phyloP scores from a whole-genome alignment of 2,113 vertebrate genomes.

The Anhinga anhinga region DNA sequence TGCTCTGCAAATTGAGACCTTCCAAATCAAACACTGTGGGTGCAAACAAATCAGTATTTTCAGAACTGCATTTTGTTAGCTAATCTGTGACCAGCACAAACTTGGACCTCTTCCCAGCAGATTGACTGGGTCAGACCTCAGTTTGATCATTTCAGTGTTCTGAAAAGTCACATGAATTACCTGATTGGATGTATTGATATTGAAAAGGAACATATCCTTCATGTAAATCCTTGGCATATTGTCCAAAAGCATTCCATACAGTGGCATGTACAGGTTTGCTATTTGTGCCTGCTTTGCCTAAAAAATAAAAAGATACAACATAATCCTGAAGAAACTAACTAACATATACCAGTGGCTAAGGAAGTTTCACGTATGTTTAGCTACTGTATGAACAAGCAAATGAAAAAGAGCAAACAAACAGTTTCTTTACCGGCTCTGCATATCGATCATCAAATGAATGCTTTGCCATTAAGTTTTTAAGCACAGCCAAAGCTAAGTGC shows the following conservation, averaged over 20 bases:
- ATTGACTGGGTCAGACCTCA: background rate
- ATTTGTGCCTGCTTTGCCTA: constrained; percentile 94
- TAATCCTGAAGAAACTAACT: background rate
- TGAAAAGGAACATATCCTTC: constrained; percentile 93
- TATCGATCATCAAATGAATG: constrained; percentile 96
- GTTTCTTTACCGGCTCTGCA: constrained; percentile 80
- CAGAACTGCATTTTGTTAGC: background rate
- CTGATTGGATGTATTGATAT: constrained; percentile 90
- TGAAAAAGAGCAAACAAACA: background rate
- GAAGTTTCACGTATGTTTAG: background rate
- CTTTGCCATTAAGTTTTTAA: constrained; percentile 97
- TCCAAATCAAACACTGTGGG: background rate
- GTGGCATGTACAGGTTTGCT: constrained; percentile 92
- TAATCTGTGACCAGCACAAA: background rate
- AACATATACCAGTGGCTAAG: background rate
- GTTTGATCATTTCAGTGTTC: background rate
- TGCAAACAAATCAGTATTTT: background rate
- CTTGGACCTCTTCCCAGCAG: background rate
- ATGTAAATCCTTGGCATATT: constrained; percentile 98
- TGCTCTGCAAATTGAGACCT: background rate
- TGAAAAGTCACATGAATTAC: constrained; percentile 59
- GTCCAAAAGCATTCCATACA: constrained; percentile 96
- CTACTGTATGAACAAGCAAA: background rate
- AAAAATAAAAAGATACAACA: background rate
- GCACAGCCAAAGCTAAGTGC: constrained; percentile 90